Percentiles rank a stretch among this genome's conserved stretches.
phyloP scores from a whole-genome alignment of 2,113 vertebrate genomes.

The Eulemur rufifrons region DNA sequence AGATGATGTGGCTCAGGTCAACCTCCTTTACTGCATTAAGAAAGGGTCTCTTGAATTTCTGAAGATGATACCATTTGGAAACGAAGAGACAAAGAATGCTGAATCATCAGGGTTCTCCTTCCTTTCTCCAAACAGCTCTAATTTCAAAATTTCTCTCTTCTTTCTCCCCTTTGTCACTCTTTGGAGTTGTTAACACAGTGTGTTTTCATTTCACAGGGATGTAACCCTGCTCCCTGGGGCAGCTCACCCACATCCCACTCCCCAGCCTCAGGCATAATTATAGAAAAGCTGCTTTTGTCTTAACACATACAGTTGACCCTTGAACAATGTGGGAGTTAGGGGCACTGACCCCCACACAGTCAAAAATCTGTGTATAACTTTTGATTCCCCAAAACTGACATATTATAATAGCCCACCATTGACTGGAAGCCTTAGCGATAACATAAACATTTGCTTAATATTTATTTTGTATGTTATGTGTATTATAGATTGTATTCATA shows the following conservation, averaged over 20 bases:
- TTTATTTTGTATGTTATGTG: too few species aligned
- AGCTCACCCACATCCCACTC: not conserved
- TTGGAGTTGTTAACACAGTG: not conserved
- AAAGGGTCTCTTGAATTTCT: not conserved
- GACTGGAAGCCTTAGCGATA: too few species aligned
- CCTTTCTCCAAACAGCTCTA: not conserved
- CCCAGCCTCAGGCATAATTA: not conserved
- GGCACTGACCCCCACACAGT: not conserved
- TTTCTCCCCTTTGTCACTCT: not conserved
- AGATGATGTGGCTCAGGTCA: not conserved
- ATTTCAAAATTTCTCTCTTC: not conserved
- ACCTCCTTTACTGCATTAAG: not conserved
- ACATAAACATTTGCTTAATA: too few species aligned
- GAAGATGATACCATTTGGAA: constrained; percentile 10
- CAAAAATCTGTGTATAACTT: not conserved
- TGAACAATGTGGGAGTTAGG: not conserved
- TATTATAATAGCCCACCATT: too few species aligned
- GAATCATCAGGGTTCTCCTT: not conserved
- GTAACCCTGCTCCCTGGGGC: not conserved
- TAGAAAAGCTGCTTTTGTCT: not conserved
- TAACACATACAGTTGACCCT: not conserved
- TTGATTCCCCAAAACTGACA: not conserved
- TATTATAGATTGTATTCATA: too few species aligned
- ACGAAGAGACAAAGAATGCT: not conserved
- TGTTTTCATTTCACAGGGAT: not conserved